Evolutionary conservation across 1,140 invertebrate species (phyloP).

Genomic region (Pogonognathellus flavescens): DNA sequence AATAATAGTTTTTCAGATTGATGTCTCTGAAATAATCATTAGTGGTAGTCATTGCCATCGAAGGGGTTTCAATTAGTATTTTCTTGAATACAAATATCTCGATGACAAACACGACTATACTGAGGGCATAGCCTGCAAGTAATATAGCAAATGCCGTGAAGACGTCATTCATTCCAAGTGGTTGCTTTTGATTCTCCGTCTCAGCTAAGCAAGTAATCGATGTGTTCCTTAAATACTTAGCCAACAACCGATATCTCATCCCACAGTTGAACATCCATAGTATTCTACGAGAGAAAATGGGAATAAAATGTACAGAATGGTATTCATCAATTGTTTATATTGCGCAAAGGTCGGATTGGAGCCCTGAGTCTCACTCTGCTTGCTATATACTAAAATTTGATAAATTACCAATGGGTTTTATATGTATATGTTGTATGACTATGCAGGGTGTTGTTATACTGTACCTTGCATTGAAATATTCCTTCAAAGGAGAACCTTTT

Average conservation of each 20-base stretch:
- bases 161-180: conserved; percentile 34
- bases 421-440: too few relatives aligned
- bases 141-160: conserved; percentile 25
- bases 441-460: too few relatives aligned
- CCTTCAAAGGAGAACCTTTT: conserved; percentile 36
- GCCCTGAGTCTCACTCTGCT: too few relatives aligned
- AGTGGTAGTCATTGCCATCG: neutral
- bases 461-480: conserved; percentile 40
- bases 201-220: conserved; percentile 15
- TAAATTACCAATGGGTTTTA: too few relatives aligned
- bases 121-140: neutral
- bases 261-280: conserved; percentile 29
- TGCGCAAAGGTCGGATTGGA: too few relatives aligned
- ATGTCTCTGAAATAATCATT: conserved; percentile 21
- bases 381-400: too few relatives aligned
- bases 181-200: conserved; percentile 21
- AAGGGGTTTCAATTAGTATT: neutral
- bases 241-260: conserved; percentile 40
- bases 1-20: neutral
- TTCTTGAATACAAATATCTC: neutral
- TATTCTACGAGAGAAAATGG: neutral
- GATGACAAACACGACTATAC: conserved; percentile 6
- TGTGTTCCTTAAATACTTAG: conserved; percentile 4
- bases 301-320: neutral
- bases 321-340: too few relatives aligned